phyloP scores from a whole-genome alignment of 30 jellyfish, hydroid and myxozoan species.

The Chrysaora quinquecirrha region DNA sequence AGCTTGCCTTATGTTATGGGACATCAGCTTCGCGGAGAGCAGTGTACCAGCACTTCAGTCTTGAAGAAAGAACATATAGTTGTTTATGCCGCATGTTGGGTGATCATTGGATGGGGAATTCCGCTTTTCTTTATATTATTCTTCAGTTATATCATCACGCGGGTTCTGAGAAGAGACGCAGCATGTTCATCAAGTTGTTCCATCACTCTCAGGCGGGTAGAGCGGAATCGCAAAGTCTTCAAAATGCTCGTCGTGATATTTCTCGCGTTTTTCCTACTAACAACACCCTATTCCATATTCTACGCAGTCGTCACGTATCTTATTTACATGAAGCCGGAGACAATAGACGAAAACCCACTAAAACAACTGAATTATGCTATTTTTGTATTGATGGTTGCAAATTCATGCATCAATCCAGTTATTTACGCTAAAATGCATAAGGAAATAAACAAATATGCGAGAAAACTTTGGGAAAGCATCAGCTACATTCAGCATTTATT shows the following conservation, averaged over 20 bases:
- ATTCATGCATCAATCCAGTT: constrained; percentile 50
- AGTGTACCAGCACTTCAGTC: constrained; percentile 16
- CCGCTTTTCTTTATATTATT: constrained; percentile 13
- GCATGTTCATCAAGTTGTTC: neutral
- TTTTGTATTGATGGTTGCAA: constrained; percentile 46
- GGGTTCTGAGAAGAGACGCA: constrained; percentile 1
- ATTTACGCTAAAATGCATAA: constrained; percentile 54
- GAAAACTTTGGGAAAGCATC: neutral
- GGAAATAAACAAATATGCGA: constrained; percentile 35
- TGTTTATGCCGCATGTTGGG: constrained; percentile 47
- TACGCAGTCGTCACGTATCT: constrained; percentile 42
- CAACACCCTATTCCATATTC: constrained; percentile 56
- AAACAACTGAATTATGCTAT: constrained; percentile 42
- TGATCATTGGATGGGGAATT: constrained; percentile 53
- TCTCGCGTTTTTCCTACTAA: constrained; percentile 34
- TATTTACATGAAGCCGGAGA: constrained; percentile 31
- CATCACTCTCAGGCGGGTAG: constrained; percentile 21
- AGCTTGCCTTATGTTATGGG: constrained; percentile 44
- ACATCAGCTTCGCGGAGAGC: neutral
- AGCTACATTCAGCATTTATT: neutral
- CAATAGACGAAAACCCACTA: neutral
- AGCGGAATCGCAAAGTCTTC: constrained; percentile 41
- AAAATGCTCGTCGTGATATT: constrained; percentile 22
- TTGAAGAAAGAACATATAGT: constrained; percentile 17
- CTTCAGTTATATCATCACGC: constrained; percentile 28